Percentiles rank a stretch among this genome's conserved stretches.
phyloP scores from a whole-genome alignment of 2,113 vertebrate species.

The Phrynosoma platyrhinos region DNA sequence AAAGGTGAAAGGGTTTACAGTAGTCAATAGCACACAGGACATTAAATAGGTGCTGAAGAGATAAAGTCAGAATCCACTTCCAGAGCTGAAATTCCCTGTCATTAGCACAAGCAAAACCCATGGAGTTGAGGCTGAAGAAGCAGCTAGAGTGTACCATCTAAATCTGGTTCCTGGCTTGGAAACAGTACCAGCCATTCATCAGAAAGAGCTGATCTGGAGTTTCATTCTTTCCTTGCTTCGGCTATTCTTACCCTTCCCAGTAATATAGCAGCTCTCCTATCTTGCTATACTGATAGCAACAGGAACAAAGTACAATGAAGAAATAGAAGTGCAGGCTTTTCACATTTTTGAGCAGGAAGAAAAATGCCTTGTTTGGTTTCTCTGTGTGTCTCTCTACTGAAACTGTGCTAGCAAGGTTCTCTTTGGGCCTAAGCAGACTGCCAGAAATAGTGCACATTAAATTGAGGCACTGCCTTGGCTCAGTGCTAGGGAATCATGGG shows the following conservation, averaged over 20 bases:
- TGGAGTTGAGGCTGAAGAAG: fast-evolving
- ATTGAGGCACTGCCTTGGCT: too few relatives aligned
- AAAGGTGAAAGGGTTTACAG: not conserved
- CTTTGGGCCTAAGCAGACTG: too few relatives aligned
- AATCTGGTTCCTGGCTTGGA: conserved; percentile 29
- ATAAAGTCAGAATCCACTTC: conserved; percentile 18
- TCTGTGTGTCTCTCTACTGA: not conserved
- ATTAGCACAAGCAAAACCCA: conserved; percentile 20
- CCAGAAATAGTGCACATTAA: too few relatives aligned
- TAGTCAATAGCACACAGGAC: not conserved
- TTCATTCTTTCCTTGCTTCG: conserved; percentile 36
- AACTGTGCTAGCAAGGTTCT: not conserved
- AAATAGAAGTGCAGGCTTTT: conserved; percentile 18
- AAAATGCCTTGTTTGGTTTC: not conserved
- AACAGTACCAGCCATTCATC: conserved; percentile 46
- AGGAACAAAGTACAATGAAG: not conserved
- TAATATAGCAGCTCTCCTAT: conserved; percentile 34
- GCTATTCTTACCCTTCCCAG: conserved; percentile 53
- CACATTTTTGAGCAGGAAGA: not conserved
- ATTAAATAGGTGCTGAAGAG: conserved; percentile 20
- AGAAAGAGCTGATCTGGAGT: not conserved
- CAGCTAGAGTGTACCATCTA: not conserved
- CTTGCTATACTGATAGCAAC: conserved; percentile 28
- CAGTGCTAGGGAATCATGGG: too few relatives aligned
- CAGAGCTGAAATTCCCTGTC: conserved; percentile 14